phyloP scores from a whole-genome alignment of 2,888 invertebrate genomes.

The Diarsia brunnea region DNA sequence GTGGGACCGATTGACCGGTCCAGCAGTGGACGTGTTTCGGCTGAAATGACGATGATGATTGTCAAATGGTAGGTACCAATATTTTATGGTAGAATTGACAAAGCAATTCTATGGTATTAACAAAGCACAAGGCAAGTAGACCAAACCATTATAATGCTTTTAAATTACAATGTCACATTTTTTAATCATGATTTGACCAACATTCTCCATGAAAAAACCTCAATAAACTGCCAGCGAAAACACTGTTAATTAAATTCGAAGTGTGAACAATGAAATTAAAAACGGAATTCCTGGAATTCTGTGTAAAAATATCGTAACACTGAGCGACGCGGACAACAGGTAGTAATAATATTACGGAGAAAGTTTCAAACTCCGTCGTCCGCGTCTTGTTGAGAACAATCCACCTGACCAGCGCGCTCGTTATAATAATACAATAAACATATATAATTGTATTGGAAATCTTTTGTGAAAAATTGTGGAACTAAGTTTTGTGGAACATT shows the following conservation, averaged over 20 bases:
- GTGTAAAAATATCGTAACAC: constrained; percentile 5
- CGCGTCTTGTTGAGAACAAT: constrained; percentile 14
- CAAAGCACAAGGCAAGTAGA: not conserved
- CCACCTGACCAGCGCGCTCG: constrained; percentile 20
- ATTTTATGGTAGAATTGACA: not conserved
- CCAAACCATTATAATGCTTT: not conserved
- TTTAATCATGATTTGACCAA: too few relatives aligned
- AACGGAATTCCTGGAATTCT: not conserved
- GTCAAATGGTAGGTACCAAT: too few relatives aligned
- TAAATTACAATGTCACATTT: not conserved
- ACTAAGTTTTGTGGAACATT: too few relatives aligned
- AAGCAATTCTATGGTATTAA: not conserved
- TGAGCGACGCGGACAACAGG: constrained; percentile 15
- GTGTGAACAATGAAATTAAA: constrained; percentile 2
- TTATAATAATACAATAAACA: constrained; percentile 32
- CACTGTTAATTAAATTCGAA: not conserved
- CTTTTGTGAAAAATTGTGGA: constrained; percentile 12
- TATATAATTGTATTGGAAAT: not conserved
- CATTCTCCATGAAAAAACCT: not conserved
- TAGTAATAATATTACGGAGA: constrained; percentile 24
- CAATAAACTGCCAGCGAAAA: not conserved
- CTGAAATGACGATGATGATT: not conserved
- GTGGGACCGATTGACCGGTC: too few relatives aligned
- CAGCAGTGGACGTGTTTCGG: too few relatives aligned
- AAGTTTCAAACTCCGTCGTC: constrained; percentile 39